phyloP scores from a whole-genome alignment of 1,140 invertebrate species.

The Tetragonula clypearis region DNA sequence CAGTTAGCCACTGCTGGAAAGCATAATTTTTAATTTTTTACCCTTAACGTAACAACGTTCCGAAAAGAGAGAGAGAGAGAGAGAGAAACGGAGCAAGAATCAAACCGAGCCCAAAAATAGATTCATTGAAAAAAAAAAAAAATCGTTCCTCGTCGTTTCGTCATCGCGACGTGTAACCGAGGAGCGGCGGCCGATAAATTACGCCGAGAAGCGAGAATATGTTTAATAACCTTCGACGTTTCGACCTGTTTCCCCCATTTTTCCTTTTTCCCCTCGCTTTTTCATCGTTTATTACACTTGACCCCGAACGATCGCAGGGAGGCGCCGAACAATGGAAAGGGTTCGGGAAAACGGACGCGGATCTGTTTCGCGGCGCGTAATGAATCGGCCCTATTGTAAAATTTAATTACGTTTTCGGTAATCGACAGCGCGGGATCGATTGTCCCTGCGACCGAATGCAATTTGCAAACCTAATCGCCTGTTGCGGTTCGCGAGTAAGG shows the following conservation, averaged over 20 bases:
- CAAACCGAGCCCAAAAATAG: too few species aligned
- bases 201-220: background rate
- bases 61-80: too few species aligned
- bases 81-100: too few species aligned
- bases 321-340: constrained; percentile 3
- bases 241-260: background rate
- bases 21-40: too few species aligned
- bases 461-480: constrained; percentile 68
- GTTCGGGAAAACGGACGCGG: background rate
- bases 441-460: constrained; percentile 32
- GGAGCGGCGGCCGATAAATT: too few species aligned
- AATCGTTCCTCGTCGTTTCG: too few species aligned
- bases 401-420: constrained; percentile 64
- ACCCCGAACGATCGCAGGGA: background rate
- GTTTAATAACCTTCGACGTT: constrained; percentile 14
- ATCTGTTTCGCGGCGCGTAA: background rate
- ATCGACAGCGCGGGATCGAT: constrained; percentile 61
- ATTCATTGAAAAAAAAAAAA: too few species aligned
- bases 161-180: too few species aligned
- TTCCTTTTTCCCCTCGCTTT: too few species aligned
- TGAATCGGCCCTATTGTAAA: constrained; percentile 60
- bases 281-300: background rate
- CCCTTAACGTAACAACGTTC: too few species aligned
- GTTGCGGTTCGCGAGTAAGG: constrained; percentile 61
- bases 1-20: too few species aligned